Evolutionary conservation across 2,797 vertebrate genomes (phyloP).

Genomic region (Okamejei kenojei): DNA sequence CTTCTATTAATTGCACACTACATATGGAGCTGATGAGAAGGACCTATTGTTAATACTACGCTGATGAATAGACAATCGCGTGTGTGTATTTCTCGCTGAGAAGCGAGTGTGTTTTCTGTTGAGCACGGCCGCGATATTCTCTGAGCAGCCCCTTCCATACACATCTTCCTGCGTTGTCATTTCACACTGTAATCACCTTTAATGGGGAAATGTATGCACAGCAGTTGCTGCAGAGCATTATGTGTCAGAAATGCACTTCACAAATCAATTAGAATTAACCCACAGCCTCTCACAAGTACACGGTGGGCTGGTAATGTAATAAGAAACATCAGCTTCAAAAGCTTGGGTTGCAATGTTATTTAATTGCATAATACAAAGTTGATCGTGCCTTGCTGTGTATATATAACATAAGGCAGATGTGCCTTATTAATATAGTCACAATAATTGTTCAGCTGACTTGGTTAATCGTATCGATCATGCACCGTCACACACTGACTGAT

Average conservation of each 20-base stretch:
- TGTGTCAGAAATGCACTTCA: conserved; percentile 23
- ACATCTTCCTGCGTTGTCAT: conserved; percentile 25
- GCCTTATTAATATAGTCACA: not conserved
- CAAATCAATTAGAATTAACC: conserved; percentile 22
- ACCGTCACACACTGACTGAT: too few species aligned
- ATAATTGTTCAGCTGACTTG: not conserved
- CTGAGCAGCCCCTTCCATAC: not conserved
- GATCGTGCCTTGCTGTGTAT: not conserved
- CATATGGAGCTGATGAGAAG: conserved; percentile 2
- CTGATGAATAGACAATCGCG: conserved; percentile 23
- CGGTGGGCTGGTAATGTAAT: not conserved
- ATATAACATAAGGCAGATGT: not conserved
- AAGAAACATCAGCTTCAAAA: conserved; percentile 16
- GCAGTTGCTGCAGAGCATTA: not conserved
- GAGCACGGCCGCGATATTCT: not conserved
- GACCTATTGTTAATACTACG: conserved; percentile 25
- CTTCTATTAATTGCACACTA: not conserved
- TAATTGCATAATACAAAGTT: not conserved
- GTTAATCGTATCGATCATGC: too few species aligned
- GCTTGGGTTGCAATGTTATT: not conserved
- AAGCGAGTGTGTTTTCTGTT: conserved; percentile 35
- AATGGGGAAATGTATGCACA: conserved; percentile 36
- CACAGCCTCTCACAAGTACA: not conserved
- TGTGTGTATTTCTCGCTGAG: conserved; percentile 11
- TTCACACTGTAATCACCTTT: conserved; percentile 32